These are phyloP conservation scores for Thecophora atra DNA, from an alignment of 2,888 invertebrate genomes.

Conservation along the genomic window DNA sequence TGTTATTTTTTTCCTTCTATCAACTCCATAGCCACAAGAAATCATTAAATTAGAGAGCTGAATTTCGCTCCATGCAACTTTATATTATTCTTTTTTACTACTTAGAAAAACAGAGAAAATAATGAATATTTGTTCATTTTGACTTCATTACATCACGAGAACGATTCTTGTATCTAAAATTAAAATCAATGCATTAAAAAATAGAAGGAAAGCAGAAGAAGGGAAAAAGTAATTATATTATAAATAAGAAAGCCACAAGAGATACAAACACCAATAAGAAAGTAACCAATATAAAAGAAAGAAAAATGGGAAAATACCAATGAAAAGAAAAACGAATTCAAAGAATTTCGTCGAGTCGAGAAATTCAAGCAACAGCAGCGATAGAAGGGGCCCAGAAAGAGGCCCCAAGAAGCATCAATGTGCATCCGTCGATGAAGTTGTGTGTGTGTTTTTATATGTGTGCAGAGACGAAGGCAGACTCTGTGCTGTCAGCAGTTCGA, in stretches of 20 bases:
- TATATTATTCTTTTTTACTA: background rate
- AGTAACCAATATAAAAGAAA: too few species aligned
- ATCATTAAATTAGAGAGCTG: too few species aligned
- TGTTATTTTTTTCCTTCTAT: too few species aligned
- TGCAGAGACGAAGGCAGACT: background rate
- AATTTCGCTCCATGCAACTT: background rate
- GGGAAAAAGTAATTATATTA: too few species aligned
- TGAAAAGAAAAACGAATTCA: too few species aligned
- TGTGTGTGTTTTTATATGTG: too few species aligned
- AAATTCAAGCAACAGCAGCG: background rate
- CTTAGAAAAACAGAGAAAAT: background rate
- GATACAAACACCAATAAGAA: too few species aligned
- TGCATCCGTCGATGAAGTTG: too few species aligned
- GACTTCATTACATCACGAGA: background rate
- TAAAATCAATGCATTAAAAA: constrained; percentile 1
- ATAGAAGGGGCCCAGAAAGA: background rate
- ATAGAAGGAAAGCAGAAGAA: background rate
- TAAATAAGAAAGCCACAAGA: too few species aligned
- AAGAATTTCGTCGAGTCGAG: too few species aligned
- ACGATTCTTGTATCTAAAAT: constrained; percentile 5
- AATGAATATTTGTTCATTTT: background rate
- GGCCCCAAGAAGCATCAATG: background rate
- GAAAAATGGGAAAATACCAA: too few species aligned
- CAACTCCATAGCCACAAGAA: too few species aligned
- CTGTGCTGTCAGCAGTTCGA: constrained; percentile 6